A percentile compares a stretch with the other conserved stretches of the same genome.
Evolutionary conservation across 2,888 invertebrate species (phyloP).

Genomic region (Rhabditoides inermis): DNA sequence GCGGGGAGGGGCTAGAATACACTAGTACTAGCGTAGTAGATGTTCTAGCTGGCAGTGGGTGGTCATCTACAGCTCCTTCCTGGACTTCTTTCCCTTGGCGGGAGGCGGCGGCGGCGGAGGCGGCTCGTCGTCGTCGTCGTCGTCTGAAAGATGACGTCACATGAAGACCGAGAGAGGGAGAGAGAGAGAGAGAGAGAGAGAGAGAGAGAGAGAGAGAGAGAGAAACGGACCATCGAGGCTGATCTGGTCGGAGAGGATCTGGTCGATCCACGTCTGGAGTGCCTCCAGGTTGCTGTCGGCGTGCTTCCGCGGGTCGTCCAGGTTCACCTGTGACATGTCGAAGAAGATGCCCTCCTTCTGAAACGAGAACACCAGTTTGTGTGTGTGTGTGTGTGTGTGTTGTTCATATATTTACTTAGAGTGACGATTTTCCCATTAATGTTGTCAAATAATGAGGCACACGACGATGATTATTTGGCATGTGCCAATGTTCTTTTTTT

Average conservation of each 20-base stretch:
- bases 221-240: slow-evolving; percentile 39
- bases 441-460: too few species aligned
- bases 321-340: slow-evolving; percentile 51
- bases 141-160: slow-evolving; percentile 14
- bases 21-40: too few species aligned
- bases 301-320: slow-evolving; percentile 52
- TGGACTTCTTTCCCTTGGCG: slow-evolving; percentile 27
- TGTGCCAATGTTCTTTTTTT: too few species aligned
- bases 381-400: too few species aligned
- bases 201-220: background rate
- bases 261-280: slow-evolving; percentile 52
- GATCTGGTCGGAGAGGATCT: slow-evolving; percentile 50
- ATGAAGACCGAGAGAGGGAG: background rate
- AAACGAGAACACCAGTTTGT: too few species aligned
- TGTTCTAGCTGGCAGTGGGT: too few species aligned
- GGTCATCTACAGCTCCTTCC: slow-evolving; percentile 32
- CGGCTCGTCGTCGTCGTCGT: slow-evolving; percentile 28
- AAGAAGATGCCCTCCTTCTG: slow-evolving; percentile 52
- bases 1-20: too few species aligned
- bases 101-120: slow-evolving; percentile 35
- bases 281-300: slow-evolving; percentile 51
- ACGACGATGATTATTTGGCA: too few species aligned
- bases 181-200: background rate
- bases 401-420: too few species aligned
- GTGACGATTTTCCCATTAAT: too few species aligned